phyloP scores from a whole-genome alignment of 2,888 invertebrate genomes.

The Prionchulus punctatus region DNA sequence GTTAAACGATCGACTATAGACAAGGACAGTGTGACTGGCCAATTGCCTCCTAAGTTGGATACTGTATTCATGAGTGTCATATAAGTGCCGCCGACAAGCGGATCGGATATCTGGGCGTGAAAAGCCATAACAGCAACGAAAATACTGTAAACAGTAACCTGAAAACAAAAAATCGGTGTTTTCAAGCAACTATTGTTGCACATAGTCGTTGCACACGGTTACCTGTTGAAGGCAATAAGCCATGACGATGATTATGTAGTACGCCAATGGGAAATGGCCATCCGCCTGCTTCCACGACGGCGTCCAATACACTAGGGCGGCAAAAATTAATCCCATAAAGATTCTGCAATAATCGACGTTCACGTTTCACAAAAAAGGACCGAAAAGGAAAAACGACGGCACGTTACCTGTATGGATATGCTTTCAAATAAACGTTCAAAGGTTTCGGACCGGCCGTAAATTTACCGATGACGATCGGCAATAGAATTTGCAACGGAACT shows the following conservation, averaged over 20 bases:
- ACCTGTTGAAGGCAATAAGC: constrained; percentile 83
- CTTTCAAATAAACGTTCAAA: constrained; percentile 66
- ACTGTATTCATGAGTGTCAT: constrained; percentile 96
- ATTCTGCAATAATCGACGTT: constrained; percentile 43
- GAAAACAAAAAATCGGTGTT: constrained; percentile 33
- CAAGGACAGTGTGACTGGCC: constrained; percentile 48
- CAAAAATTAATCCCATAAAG: constrained; percentile 63
- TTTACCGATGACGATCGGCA: constrained; percentile 65
- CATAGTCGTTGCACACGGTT: too few species aligned
- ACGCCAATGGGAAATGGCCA: constrained; percentile 49
- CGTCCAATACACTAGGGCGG: constrained; percentile 65
- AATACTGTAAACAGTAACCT: constrained; percentile 86
- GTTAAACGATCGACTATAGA: constrained; percentile 26
- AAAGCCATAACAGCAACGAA: constrained; percentile 95
- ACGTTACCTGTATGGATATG: constrained; percentile 57
- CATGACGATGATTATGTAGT: constrained; percentile 53
- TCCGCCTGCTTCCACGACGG: constrained; percentile 52
- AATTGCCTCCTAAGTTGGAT: constrained; percentile 88
- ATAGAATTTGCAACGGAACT: constrained; percentile 75
- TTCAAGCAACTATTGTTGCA: too few species aligned
- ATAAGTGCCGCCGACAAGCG: constrained; percentile 89
- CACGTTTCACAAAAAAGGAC: not conserved
- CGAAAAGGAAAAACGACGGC: not conserved
- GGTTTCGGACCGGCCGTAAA: constrained; percentile 76
- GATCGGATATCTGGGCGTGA: constrained; percentile 89